A percentile compares a stretch with the other conserved stretches of the same genome.
These are phyloP conservation scores for Misgurnus anguillicaudatus DNA, from an alignment of 2,113 vertebrate genomes.

Conservation along the genomic window DNA sequence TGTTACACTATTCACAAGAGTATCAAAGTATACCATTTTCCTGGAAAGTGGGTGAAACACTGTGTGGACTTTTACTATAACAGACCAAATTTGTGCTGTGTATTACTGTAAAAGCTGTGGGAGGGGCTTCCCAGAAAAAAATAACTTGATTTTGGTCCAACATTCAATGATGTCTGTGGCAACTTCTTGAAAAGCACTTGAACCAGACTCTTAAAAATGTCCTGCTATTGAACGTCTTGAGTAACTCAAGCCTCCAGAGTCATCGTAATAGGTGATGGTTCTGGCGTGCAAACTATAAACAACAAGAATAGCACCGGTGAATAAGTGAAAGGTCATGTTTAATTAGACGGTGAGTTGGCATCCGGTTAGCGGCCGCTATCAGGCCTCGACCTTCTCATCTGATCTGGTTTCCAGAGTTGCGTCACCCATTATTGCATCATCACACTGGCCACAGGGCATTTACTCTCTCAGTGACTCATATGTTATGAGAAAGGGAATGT, in stretches of 20 bases:
- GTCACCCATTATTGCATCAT: conserved; percentile 19
- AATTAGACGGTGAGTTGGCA: background rate
- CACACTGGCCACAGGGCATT: background rate
- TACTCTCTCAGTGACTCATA: conserved; percentile 15
- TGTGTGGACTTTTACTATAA: background rate
- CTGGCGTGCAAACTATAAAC: background rate
- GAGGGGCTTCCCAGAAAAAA: conserved; percentile 28
- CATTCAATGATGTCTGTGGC: background rate
- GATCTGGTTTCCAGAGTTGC: conserved; percentile 18
- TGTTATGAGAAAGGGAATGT: conserved; percentile 5
- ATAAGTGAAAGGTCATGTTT: conserved; percentile 31
- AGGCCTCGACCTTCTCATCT: background rate
- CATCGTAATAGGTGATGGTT: background rate
- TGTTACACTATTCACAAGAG: too few relatives aligned
- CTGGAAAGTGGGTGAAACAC: background rate
- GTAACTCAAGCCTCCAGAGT: background rate
- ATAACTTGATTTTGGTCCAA: conserved; percentile 17
- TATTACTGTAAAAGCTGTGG: conserved; percentile 19
- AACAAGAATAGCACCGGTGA: background rate
- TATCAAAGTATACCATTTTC: background rate
- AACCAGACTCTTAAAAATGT: background rate
- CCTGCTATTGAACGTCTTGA: background rate
- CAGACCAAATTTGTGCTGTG: background rate
- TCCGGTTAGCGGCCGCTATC: conserved; percentile 20
- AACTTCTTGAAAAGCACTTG: background rate